Percentiles rank a stretch among this genome's conserved stretches.
Evolutionary conservation across 37 sponge, comb jelly and placozoan genomes (phyloP).

Genomic region (Oopsacas minuta): DNA sequence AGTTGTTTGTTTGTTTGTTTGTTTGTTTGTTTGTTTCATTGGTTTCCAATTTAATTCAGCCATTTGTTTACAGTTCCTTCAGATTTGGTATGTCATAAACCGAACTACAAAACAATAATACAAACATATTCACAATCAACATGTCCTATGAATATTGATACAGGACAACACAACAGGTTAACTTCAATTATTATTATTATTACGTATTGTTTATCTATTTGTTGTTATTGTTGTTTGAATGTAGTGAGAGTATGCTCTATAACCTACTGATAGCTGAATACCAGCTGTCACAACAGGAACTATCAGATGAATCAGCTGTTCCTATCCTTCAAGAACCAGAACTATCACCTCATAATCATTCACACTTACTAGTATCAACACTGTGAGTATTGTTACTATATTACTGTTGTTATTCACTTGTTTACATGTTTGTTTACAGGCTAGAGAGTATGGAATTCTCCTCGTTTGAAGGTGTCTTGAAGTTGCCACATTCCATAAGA

Average conservation of each 20-base stretch:
- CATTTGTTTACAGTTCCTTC: too few relatives aligned
- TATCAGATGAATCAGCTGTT: not conserved
- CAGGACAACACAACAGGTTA: too few relatives aligned
- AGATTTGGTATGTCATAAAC: too few relatives aligned
- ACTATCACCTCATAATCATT: not conserved
- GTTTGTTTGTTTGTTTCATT: not conserved
- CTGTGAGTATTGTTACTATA: not conserved
- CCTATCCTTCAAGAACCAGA: not conserved
- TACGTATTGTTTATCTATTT: too few relatives aligned
- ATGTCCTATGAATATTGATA: too few relatives aligned
- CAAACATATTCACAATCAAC: too few relatives aligned
- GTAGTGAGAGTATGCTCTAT: too few relatives aligned
- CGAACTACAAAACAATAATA: too few relatives aligned
- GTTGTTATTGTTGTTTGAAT: too few relatives aligned
- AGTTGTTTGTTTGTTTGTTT: not conserved
- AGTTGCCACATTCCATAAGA: not conserved
- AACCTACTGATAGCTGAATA: not conserved
- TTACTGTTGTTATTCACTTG: not conserved
- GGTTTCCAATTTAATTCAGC: too few relatives aligned
- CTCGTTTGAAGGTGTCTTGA: not conserved
- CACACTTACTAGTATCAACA: not conserved
- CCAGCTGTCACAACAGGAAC: not conserved
- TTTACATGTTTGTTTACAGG: not conserved
- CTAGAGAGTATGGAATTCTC: not conserved
- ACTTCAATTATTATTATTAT: too few relatives aligned